A percentile compares a stretch with the other conserved stretches of the same genome.
Evolutionary conservation across 2,113 vertebrate species (phyloP).

Genomic region (Lampris megalopsis): DNA sequence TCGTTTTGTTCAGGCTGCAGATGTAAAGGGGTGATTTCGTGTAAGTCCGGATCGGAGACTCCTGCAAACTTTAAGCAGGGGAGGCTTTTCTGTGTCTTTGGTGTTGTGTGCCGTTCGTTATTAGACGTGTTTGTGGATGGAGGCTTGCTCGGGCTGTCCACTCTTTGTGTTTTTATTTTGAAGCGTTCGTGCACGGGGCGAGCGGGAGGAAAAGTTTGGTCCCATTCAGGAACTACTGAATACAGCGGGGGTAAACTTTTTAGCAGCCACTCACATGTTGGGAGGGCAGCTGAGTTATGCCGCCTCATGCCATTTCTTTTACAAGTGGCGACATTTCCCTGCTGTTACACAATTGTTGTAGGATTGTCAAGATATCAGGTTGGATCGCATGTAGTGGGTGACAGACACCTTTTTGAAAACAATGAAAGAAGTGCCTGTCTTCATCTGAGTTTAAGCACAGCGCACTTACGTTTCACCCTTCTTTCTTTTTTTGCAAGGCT

Average conservation of each 20-base stretch:
- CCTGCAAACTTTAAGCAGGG: constrained; percentile 30
- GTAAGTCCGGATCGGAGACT: not conserved
- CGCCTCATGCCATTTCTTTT: not conserved
- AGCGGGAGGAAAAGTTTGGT: constrained; percentile 62
- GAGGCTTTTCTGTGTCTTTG: not conserved
- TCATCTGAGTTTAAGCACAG: not conserved
- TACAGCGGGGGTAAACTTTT: constrained; percentile 60
- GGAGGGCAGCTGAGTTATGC: constrained; percentile 27
- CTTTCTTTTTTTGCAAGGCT: not conserved
- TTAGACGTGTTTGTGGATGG: not conserved
- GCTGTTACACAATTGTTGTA: no score
- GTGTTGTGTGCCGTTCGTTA: not conserved
- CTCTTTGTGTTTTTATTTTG: not conserved
- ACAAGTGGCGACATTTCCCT: no score
- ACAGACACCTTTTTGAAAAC: no score
- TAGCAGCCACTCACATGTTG: constrained; percentile 36
- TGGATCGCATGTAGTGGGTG: no score
- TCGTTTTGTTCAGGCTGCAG: not conserved
- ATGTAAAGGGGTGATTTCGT: not conserved
- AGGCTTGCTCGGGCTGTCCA: not conserved
- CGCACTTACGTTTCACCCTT: not conserved
- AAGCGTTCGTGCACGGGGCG: constrained; percentile 7
- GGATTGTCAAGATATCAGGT: no score
- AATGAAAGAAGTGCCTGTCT: no score
- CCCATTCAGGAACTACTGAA: constrained; percentile 36